These are phyloP conservation scores for Dinothrombium tinctorium DNA, from an alignment of 1,140 invertebrate genomes.

Conservation along the genomic window DNA sequence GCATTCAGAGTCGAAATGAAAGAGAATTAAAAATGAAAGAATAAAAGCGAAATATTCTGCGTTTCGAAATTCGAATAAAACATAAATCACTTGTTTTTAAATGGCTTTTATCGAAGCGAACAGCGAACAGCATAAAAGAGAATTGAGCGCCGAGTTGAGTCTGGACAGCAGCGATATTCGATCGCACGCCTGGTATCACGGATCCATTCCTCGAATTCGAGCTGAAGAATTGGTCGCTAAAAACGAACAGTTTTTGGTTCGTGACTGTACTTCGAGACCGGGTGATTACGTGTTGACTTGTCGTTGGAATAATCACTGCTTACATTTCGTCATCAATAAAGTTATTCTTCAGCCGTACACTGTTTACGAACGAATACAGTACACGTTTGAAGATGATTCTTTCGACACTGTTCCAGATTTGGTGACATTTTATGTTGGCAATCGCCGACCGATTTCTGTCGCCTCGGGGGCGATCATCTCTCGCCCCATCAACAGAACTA, in stretches of 20 bases:
- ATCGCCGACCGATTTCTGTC: slow-evolving; percentile 55
- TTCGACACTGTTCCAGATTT: slow-evolving; percentile 79
- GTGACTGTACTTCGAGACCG: slow-evolving; percentile 72
- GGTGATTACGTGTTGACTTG: slow-evolving; percentile 81
- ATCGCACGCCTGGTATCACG: no score
- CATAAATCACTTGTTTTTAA: no score
- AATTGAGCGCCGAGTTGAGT: no score
- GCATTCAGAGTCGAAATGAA: no score
- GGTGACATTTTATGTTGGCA: slow-evolving; percentile 81
- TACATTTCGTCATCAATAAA: slow-evolving; percentile 58
- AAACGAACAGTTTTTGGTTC: slow-evolving; percentile 61
- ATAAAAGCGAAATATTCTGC: no score
- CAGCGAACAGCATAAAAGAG: no score
- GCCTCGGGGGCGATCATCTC: slow-evolving; percentile 63
- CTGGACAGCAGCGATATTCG: no score
- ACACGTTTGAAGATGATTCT: slow-evolving; percentile 76
- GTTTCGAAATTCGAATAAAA: no score
- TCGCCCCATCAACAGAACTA: slow-evolving; percentile 42
- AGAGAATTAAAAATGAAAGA: no score
- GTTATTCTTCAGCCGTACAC: slow-evolving; percentile 62
- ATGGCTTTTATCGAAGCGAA: no score
- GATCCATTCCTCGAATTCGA: no score
- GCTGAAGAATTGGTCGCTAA: no score
- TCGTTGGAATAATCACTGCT: slow-evolving; percentile 41
- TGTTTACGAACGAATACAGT: slow-evolving; percentile 68